Percentiles rank a stretch among this genome's conserved stretches.
phyloP scores from a whole-genome alignment of 2,797 vertebrate genomes.

The Microhierax caerulescens region DNA sequence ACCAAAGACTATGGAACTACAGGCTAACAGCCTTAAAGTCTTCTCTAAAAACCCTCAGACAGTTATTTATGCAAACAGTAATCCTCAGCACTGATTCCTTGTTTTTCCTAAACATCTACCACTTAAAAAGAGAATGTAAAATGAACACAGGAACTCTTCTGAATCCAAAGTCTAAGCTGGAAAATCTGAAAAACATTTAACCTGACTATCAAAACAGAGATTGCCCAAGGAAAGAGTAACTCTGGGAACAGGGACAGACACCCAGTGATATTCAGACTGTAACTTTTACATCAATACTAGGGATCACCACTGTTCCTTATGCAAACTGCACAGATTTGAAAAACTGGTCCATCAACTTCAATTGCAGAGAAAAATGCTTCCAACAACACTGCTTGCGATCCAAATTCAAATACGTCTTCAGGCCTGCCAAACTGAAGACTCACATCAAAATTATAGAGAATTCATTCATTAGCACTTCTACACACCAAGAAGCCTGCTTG shows the following conservation, averaged over 20 bases:
- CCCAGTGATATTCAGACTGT: accelerated
- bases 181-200: background rate
- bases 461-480: background rate
- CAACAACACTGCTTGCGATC: background rate
- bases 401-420: background rate
- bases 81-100: background rate
- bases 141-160: background rate
- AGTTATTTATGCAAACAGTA: background rate
- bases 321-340: background rate
- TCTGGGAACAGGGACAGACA: background rate
- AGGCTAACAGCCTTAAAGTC: background rate
- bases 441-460: background rate
- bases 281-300: background rate
- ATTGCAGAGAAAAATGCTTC: background rate
- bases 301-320: background rate
- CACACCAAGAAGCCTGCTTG: background rate
- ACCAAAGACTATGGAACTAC: background rate
- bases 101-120: background rate
- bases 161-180: background rate
- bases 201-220: background rate
- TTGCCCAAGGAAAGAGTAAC: background rate
- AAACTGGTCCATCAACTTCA: constrained; percentile 23
- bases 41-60: background rate
- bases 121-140: background rate
- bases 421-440: background rate